Percentiles rank a stretch among this genome's conserved stretches.
Evolutionary conservation across 2,113 vertebrate genomes (phyloP).

Genomic region (Cygnus buccinator): DNA sequence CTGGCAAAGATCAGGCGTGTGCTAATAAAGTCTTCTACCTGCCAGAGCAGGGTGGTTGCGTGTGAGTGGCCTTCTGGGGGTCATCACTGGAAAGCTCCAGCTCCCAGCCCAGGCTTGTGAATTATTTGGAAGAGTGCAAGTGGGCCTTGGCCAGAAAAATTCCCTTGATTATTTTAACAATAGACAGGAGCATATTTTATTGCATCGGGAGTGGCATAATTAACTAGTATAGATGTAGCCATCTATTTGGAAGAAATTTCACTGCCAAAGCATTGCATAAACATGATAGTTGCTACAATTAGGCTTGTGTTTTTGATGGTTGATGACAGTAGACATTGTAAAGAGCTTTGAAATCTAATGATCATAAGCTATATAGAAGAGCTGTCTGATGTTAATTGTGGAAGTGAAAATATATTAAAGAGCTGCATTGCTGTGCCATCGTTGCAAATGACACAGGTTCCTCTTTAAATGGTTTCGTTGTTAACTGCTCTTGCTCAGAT

Average conservation of each 20-base stretch:
- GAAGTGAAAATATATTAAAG: background rate
- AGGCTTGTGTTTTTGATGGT: background rate
- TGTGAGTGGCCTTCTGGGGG: background rate
- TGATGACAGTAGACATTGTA: background rate
- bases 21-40: background rate
- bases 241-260: background rate
- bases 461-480: background rate
- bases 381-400: background rate
- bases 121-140: background rate
- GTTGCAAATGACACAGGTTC: background rate
- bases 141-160: background rate
- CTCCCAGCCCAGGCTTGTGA: background rate
- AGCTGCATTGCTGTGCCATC: background rate
- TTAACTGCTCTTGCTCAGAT: slow-evolving; percentile 1
- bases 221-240: background rate
- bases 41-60: background rate
- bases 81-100: background rate
- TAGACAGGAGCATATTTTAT: background rate
- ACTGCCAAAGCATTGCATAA: background rate
- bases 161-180: background rate
- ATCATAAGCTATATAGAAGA: background rate
- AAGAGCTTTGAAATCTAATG: slow-evolving; percentile 31
- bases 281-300: background rate
- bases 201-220: background rate
- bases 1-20: background rate